phyloP scores from a whole-genome alignment of 2,888 invertebrate species.

The Tridacna gigas region DNA sequence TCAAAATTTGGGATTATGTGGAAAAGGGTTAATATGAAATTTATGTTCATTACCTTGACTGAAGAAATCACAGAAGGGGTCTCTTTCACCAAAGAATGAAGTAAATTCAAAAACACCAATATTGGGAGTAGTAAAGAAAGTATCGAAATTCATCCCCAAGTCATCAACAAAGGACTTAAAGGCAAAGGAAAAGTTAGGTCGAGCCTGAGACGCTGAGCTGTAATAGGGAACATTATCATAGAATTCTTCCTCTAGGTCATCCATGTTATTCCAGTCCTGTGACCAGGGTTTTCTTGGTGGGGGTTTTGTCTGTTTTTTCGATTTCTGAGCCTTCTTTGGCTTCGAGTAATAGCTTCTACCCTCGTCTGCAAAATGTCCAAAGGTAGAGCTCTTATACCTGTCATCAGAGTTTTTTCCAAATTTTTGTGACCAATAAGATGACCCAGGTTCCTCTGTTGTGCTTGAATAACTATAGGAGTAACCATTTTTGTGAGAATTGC shows the following conservation, averaged over 20 bases:
- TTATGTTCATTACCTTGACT: slow-evolving; percentile 34
- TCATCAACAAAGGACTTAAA: slow-evolving; percentile 78
- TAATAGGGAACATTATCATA: slow-evolving; percentile 47
- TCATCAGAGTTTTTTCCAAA: slow-evolving; percentile 53
- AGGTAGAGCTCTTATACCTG: slow-evolving; percentile 56
- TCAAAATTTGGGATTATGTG: too few species aligned
- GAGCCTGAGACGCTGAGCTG: slow-evolving; percentile 23
- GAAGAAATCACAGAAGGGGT: slow-evolving; percentile 63
- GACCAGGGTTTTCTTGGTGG: slow-evolving; percentile 50
- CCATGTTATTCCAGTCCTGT: slow-evolving; percentile 53
- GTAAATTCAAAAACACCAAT: slow-evolving; percentile 64
- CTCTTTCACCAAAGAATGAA: slow-evolving; percentile 62
- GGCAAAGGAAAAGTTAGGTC: slow-evolving; percentile 72
- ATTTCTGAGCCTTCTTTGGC: slow-evolving; percentile 33
- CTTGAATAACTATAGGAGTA: slow-evolving; percentile 20
- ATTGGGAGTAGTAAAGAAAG: slow-evolving; percentile 60
- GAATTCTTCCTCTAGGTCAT: slow-evolving; percentile 44
- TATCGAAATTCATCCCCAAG: slow-evolving; percentile 69
- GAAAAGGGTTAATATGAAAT: too few species aligned
- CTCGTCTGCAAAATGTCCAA: slow-evolving; percentile 56
- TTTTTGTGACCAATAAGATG: slow-evolving; percentile 49
- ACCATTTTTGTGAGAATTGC: slow-evolving; percentile 14
- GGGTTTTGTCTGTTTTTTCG: slow-evolving; percentile 33
- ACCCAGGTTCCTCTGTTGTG: not conserved
- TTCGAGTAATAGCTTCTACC: slow-evolving; percentile 34